phyloP scores from a whole-genome alignment of 2,113 vertebrate species.

The Hippocampus zosterae region DNA sequence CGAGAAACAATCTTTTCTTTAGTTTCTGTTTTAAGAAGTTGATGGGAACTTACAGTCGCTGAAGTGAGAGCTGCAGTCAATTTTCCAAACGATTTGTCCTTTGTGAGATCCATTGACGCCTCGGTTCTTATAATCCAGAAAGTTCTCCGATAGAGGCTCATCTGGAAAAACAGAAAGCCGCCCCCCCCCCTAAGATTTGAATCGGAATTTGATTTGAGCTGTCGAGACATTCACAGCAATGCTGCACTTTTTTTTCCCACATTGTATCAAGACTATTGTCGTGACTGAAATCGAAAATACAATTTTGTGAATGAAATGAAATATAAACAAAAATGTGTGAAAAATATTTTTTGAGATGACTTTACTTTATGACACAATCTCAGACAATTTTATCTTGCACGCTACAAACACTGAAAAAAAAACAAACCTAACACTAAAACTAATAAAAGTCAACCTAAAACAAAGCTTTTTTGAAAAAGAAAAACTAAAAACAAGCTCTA shows the following conservation, averaged over 20 bases:
- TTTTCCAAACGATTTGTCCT: constrained; percentile 96
- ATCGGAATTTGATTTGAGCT: neutral
- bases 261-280: neutral
- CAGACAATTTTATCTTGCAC: no score
- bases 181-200: neutral
- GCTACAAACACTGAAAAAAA: no score
- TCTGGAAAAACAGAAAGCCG: constrained; percentile 66
- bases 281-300: no score
- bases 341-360: no score
- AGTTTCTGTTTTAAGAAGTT: neutral
- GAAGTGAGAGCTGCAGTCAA: constrained; percentile 87
- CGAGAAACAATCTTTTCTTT: no score
- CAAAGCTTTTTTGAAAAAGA: no score
- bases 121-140: constrained; percentile 97
- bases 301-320: no score
- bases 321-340: no score
- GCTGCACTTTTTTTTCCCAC: neutral
- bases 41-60: constrained; percentile 81
- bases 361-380: no score
- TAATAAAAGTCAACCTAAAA: no score
- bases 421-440: no score
- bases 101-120: constrained; percentile 92
- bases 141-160: constrained; percentile 92
- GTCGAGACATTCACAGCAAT: neutral
- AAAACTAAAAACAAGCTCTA: no score